Evolutionary conservation across 35 echinoderm and acorn worm genomes (phyloP), one percentile per base, ranked within the genome.

Genomic region (Hemicentrotus pulcherrimus): DNA sequence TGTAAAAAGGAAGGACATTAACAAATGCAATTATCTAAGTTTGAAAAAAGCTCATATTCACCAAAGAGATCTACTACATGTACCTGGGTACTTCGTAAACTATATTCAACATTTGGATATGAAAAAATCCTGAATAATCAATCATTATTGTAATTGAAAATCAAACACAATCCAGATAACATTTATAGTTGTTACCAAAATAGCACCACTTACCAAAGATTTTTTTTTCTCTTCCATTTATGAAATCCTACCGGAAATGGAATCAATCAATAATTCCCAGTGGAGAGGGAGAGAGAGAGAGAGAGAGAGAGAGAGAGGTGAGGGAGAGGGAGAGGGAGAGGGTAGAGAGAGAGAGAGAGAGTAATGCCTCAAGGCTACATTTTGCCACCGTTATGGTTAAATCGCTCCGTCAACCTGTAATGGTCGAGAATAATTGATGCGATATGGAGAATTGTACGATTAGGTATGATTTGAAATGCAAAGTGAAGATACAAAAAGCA

Each of bases 241-340:
- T 78, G 65, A 78, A 78, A 78, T 78, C 65, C 24, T 22, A 78
- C 19, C 65, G 65, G 65, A 78, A 78, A 78, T 78, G 65, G 65
- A 78, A 78, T 78, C 65, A 78, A 78, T 78, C 65, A 78, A 78
- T 78, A n/a, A 78, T 78, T 78, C 65, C 65, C 65, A n/a, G 65
- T 78, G 65, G 65, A 78, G 19, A 78, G 24, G 28, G 65, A n/a
- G 65, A 71, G 61, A 78, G 3, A 78, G 5, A 78, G 65, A 2
- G 3, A 78, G 22, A 28, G 28, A 2, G 3, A n/a, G 65, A 28
- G 19, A 78, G 9, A 28, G 65, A n/a, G 65, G 61, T 30, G 19
- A 78, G 5, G n/a, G 65, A 2, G 19, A 78, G 22, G 22, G 22
- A 78, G 19, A 78, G 24, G 28, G 65, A n/a, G 65, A 71, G 61